Evolutionary conservation across 2,888 invertebrate genomes (phyloP).

Genomic region (Tromatobia lineatoria): DNA sequence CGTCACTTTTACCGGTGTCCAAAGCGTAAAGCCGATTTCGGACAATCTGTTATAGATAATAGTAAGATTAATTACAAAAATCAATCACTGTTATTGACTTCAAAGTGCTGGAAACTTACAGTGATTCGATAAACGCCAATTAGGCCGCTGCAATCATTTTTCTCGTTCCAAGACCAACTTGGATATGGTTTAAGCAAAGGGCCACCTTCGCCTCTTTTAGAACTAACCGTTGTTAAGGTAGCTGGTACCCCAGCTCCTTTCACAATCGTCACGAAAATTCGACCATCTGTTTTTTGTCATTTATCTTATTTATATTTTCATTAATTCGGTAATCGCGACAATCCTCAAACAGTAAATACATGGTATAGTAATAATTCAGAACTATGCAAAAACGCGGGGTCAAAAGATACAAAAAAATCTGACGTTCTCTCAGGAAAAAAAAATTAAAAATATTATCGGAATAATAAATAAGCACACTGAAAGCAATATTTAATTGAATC

Average conservation of each 20-base stretch:
- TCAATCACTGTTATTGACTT: conserved; percentile 77
- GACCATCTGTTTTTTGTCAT: conserved; percentile 65
- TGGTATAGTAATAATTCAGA: not conserved
- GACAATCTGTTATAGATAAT: conserved; percentile 81
- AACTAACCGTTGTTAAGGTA: conserved; percentile 88
- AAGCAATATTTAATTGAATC: too few species aligned
- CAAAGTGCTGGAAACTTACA: conserved; percentile 86
- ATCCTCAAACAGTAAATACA: not conserved
- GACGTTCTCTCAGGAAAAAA: too few species aligned
- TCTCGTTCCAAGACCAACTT: conserved; percentile 88
- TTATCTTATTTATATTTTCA: not conserved
- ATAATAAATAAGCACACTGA: too few species aligned
- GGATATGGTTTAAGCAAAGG: conserved; percentile 88
- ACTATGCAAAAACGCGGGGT: too few species aligned
- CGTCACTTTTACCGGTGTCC: conserved; percentile 89
- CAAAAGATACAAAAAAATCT: too few species aligned
- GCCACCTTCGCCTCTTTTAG: conserved; percentile 82
- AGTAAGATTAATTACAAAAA: conserved; percentile 81
- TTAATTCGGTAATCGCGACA: not conserved
- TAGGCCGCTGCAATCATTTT: conserved; percentile 89
- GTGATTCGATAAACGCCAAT: conserved; percentile 91
- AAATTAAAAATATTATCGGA: too few species aligned
- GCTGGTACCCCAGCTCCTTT: conserved; percentile 89
- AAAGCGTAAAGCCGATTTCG: conserved; percentile 90
- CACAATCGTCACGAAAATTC: conserved; percentile 89